A percentile compares a stretch with the other conserved stretches of the same genome.
Conservation (phyloP, 2,888 invertebrate genomes). For the Agriotes lineatus region DNA sequence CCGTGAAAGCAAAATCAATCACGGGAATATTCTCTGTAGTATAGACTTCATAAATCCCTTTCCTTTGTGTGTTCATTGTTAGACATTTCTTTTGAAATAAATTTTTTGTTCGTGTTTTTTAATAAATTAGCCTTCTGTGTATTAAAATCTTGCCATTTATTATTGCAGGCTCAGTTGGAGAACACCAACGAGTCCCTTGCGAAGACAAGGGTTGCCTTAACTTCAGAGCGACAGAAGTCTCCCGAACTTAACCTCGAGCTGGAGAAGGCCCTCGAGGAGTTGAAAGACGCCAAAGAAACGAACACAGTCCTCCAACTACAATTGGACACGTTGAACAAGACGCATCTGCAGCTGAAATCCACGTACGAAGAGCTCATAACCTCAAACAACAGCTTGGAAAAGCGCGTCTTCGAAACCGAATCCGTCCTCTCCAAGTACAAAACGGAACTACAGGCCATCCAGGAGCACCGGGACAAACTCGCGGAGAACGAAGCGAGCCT, state of each 20-base stretch:
- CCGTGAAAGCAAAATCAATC: too few relatives aligned
- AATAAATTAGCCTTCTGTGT: too few relatives aligned
- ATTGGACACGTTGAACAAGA: conserved; percentile 67
- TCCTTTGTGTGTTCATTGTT: too few relatives aligned
- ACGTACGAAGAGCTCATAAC: conserved; percentile 68
- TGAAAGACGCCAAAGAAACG: conserved; percentile 79
- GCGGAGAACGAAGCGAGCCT: conserved; percentile 73
- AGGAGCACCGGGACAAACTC: conserved; percentile 71
- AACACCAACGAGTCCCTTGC: conserved; percentile 50
- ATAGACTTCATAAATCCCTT: too few relatives aligned
- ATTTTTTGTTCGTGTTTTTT: too few relatives aligned
- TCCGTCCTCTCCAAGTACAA: conserved; percentile 69
- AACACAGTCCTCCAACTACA: conserved; percentile 74
- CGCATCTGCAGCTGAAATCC: conserved; percentile 65
- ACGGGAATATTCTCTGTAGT: too few relatives aligned
- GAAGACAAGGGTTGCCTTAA: conserved; percentile 49
- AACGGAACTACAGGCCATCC: conserved; percentile 73
- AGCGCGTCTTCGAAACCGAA: conserved; percentile 71
- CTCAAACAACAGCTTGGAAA: conserved; percentile 69
- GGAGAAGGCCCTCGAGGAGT: conserved; percentile 71
- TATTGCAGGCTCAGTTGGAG: conserved; percentile 53
- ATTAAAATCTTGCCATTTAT: too few relatives aligned
- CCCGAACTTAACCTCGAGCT: conserved; percentile 69
- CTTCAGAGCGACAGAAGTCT: conserved; percentile 68
- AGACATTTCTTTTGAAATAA: too few relatives aligned